Evolutionary conservation across 2,113 vertebrate genomes (phyloP).

Genomic region (Orthonyx spaldingii): DNA sequence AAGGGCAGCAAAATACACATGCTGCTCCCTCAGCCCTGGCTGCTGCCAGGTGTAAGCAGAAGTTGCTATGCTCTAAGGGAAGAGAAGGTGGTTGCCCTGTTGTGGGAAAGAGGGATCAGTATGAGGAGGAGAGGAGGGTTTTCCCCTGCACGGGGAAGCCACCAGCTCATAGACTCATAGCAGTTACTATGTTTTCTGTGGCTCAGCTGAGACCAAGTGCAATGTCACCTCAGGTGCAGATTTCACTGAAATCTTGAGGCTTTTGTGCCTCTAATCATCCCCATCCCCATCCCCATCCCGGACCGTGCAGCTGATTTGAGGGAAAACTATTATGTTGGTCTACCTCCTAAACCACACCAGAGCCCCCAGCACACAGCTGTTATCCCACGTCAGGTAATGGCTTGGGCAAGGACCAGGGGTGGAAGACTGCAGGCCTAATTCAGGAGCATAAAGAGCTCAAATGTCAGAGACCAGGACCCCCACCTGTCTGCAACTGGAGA

Average conservation of each 20-base stretch:
- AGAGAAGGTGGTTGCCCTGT: neutral
- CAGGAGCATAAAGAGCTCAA: neutral
- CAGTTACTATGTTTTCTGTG: neutral
- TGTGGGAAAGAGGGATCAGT: neutral
- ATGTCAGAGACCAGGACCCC: neutral
- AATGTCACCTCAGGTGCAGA: neutral
- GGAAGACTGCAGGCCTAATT: neutral
- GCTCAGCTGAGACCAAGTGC: neutral
- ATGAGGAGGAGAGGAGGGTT: neutral
- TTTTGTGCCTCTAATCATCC: neutral
- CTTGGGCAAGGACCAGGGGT: no score
- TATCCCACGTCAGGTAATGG: accelerated
- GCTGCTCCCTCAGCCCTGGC: no score
- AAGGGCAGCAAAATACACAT: neutral
- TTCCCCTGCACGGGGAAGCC: neutral
- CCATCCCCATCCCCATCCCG: no score
- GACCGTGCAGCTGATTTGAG: neutral
- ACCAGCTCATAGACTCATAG: neutral
- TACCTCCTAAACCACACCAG: neutral
- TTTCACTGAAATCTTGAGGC: neutral
- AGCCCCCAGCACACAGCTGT: neutral
- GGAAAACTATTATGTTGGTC: neutral
- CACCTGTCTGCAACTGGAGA: neutral
- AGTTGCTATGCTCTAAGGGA: neutral
- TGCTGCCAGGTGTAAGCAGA: neutral